Base-by-base conservation (phyloP, 2,888 invertebrate species). In the Cerastis rubricosa region DNA sequence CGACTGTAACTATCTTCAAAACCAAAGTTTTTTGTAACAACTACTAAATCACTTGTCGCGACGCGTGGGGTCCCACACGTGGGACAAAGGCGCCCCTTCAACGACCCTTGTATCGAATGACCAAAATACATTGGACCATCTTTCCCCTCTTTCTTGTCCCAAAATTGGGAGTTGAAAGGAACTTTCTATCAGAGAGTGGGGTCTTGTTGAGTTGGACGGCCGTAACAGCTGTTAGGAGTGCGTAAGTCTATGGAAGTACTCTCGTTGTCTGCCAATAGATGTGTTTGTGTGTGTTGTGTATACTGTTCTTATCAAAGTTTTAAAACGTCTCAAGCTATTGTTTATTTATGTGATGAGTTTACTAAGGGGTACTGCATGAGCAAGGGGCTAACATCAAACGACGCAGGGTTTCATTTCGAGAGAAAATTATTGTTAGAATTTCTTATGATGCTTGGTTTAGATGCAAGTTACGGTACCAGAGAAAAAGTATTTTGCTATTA, bases 11-110 rank as follows among this genome's bases (percentile, higher is more conserved):
- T 74, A 77, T 80, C 81, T 85, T 85, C 84, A 86, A 87, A 87
- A 88, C 87, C 85, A 88, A 87, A 87, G 85, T 87, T 91, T 92
- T 93, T 92, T 91, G 92, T 92, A 92, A 90, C 91, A 90, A 92
- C 91, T 93, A 94, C 93, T 95, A 95, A 95, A 96, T 96, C 95
- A 96, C 94, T 93, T 92, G 94, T 93, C 90, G 88, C 95, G 89
- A 93, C 92, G 96, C 95, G 96, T 96, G 96, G 96, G 96, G 96
- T 94, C 95, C 83, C 90, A 92, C 95, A 94, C 94, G 94, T 95
- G 95, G 94, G 93, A 93, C 93, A 91, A 93, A 88, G 80, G 88
- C 89, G 89, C 93, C 93, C 93, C 89, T 90, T 87, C 87, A 85
- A 78, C 89, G 90, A 93, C 93, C 93, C 93, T 89, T 90, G 82